Conservation (phyloP, 2,797 vertebrate genomes). For the Dendrocincla fuliginosa region DNA sequence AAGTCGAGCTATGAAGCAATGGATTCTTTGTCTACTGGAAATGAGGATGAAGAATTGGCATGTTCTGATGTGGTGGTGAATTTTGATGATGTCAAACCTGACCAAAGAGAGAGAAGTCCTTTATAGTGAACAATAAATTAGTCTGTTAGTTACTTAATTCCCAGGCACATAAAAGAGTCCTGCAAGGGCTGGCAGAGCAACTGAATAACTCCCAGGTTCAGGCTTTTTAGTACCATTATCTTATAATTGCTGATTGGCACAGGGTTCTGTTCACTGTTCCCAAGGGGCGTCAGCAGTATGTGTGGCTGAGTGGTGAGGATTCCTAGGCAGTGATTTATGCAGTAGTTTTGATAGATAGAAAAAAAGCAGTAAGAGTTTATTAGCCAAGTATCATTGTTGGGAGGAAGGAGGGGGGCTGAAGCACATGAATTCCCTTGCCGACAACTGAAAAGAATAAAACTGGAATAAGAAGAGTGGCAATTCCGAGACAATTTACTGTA, state of each 20-base stretch:
- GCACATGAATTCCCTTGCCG: conserved; percentile 1
- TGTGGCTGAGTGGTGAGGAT: neutral
- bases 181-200: conserved; percentile 31
- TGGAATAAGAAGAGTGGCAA: conserved; percentile 2
- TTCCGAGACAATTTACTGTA: conserved; percentile 26
- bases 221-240: conserved; percentile 54
- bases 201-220: conserved; percentile 17
- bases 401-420: neutral
- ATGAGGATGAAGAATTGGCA: neutral
- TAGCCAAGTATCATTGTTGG: conserved; percentile 4
- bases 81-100: conserved; percentile 6
- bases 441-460: conserved; percentile 35
- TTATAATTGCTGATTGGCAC: conserved; percentile 59
- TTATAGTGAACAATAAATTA: conserved; percentile 13
- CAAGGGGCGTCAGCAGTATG: neutral
- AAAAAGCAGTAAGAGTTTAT: conserved; percentile 47
- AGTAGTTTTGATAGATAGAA: neutral
- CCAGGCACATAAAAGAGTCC: neutral
- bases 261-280: conserved; percentile 7
- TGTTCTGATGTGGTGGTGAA: neutral
- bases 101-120: neutral
- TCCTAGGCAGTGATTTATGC: neutral
- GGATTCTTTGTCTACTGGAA: neutral
- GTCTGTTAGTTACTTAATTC: conserved; percentile 50
- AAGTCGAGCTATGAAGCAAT: neutral